A percentile compares a stretch with the other conserved stretches of the same genome.
Evolutionary conservation across 1,140 invertebrate species (phyloP).

Genomic region (Drosophila subpulchrella): DNA sequence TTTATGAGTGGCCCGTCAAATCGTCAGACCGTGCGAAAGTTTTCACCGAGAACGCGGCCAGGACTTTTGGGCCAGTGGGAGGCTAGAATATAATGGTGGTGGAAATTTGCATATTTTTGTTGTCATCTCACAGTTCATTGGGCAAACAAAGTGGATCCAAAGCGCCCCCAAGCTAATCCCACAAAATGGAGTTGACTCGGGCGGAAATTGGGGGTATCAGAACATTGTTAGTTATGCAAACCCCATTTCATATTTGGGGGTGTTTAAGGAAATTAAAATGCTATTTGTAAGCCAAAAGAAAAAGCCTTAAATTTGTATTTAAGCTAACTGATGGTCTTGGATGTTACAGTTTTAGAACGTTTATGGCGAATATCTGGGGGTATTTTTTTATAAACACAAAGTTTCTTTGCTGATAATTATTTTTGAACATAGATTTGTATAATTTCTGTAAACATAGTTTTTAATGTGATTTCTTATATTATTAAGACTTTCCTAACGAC

Average conservation of each 20-base stretch:
- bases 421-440: no score
- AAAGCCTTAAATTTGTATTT: no score
- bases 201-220: neutral
- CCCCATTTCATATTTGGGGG: neutral
- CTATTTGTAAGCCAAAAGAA: no score
- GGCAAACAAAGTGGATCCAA: slow-evolving; percentile 17
- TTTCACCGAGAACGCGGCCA: slow-evolving; percentile 42
- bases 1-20: slow-evolving; percentile 71
- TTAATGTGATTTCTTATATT: no score
- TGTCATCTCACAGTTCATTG: slow-evolving; percentile 47
- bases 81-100: slow-evolving; percentile 2
- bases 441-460: no score
- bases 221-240: neutral
- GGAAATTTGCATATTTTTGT: slow-evolving; percentile 45
- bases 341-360: no score
- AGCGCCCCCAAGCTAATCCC: neutral
- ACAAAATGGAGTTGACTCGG: neutral
- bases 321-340: no score
- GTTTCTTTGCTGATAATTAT: no score
- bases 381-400: no score
- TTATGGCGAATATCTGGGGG: no score
- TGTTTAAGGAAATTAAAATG: neutral
- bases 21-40: slow-evolving; percentile 71
- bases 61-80: slow-evolving; percentile 24
- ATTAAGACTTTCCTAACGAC: no score